Base-by-base conservation (phyloP, 1,140 invertebrate genomes). In the Sycophila sp. region DNA sequence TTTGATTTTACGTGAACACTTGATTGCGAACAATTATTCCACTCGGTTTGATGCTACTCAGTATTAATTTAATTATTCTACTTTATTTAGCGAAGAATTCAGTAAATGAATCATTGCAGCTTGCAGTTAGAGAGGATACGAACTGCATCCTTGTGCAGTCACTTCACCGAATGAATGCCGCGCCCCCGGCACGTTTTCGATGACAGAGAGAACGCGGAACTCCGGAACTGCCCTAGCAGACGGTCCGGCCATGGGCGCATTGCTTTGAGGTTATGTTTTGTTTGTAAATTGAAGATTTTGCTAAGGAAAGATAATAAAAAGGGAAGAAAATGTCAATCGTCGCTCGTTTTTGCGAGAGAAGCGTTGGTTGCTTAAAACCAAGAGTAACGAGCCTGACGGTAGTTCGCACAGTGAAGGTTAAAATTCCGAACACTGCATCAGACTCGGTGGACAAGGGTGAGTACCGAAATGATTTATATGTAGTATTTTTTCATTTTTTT, bases 361-460 rank as follows among this genome's bases (percentile, higher is more conserved):
- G 49, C n/a, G n/a, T 22, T 49, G 45, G 36, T 10, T 19, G 13
- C 26, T 28, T 70, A 11, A 63, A 28, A 28, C 51, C 68, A 49
- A 70, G 49, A 62, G 26, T 55, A 40, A 28, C 40, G 11, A 60
- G 40, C 34, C 19, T 53, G 0, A 62, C 30, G 17, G 15, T 42
- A 6, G 49, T 56, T 38, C 42, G 55, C 2, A 59, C 62, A 22
- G 34, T 51, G 3, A 66, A 65, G 26, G 45, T 62, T 26, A 49
- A 49, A 71, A 47, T 74, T 69, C 75, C 72, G 64, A 75, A 77
- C 40, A 72, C 72, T 56, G 56, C 55, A 30, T 47, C 47, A n/a
- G 36, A 17, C 24, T 19, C 22, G 26, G 28, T 17, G 49, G 60
- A 73, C 24, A 72, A 68, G 34, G 69, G 69, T 66, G 67, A 56